A percentile compares a stretch with the other conserved stretches of the same genome.
Evolutionary conservation across 2,113 vertebrate genomes (phyloP).

Genomic region (Jaculus jaculus): DNA sequence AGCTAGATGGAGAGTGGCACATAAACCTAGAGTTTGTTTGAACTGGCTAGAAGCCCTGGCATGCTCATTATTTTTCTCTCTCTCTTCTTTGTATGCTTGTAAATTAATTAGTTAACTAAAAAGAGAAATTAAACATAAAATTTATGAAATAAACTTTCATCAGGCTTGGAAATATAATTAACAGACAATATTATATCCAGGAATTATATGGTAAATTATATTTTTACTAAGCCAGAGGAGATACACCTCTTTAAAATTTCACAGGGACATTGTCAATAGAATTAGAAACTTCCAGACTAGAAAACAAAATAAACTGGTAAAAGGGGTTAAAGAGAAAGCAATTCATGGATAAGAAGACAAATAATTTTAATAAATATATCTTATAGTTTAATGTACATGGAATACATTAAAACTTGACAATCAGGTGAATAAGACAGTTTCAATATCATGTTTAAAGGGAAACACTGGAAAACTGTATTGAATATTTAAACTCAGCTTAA

Average conservation of each 20-base stretch:
- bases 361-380: neutral
- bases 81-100: too few species aligned
- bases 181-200: too few species aligned
- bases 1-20: too few species aligned
- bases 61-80: too few species aligned
- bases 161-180: neutral
- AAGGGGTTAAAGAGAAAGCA: neutral
- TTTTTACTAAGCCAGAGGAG: neutral
- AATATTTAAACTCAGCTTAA: neutral
- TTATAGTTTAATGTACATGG: too few species aligned
- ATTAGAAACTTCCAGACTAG: neutral
- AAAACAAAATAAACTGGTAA: neutral
- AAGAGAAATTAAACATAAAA: too few species aligned
- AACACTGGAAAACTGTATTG: neutral
- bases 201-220: neutral
- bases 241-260: neutral
- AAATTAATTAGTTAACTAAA: too few species aligned
- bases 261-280: neutral
- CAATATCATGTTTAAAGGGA: neutral
- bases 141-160: neutral
- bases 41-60: too few species aligned
- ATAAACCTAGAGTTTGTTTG: too few species aligned
- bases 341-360: neutral
- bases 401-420: neutral
- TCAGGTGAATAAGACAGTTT: neutral